Evolutionary conservation across 2,888 invertebrate species (phyloP).

Genomic region (Chymomyza amoena): DNA sequence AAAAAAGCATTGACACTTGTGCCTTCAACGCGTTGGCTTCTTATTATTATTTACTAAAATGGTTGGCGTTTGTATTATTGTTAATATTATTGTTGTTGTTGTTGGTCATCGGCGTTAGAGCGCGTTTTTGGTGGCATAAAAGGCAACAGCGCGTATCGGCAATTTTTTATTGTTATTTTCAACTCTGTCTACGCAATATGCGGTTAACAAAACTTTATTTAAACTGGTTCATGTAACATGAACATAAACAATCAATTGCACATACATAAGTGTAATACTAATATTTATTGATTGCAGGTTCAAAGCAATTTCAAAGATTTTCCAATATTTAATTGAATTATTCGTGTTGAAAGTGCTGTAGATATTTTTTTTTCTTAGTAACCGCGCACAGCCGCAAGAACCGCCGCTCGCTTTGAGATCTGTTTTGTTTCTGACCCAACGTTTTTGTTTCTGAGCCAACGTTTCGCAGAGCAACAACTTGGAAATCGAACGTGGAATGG

Average conservation of each 20-base stretch:
- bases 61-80: constrained; percentile 20
- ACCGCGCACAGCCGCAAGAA: constrained; percentile 20
- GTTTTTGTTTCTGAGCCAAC: constrained; percentile 6
- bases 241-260: background rate
- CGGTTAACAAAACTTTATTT: constrained; percentile 27
- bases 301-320: constrained; percentile 41
- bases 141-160: constrained; percentile 67
- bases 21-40: constrained; percentile 47
- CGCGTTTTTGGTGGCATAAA: constrained; percentile 56
- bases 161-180: constrained; percentile 29
- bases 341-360: background rate
- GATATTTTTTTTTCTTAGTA: background rate
- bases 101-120: constrained; percentile 36
- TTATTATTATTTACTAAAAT: constrained; percentile 33
- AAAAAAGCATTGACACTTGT: constrained; percentile 67
- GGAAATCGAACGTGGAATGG: constrained; percentile 44
- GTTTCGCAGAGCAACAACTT: constrained; percentile 13
- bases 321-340: background rate
- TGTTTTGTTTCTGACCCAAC: constrained; percentile 56
- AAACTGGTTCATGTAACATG: background rate
- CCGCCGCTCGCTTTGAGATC: constrained; percentile 60
- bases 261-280: too few species aligned
- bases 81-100: constrained; percentile 9
- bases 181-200: constrained; percentile 3
- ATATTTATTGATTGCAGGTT: constrained; percentile 22